phyloP scores from a whole-genome alignment of 2,888 invertebrate species.

The Exephanes ischioxanthus region DNA sequence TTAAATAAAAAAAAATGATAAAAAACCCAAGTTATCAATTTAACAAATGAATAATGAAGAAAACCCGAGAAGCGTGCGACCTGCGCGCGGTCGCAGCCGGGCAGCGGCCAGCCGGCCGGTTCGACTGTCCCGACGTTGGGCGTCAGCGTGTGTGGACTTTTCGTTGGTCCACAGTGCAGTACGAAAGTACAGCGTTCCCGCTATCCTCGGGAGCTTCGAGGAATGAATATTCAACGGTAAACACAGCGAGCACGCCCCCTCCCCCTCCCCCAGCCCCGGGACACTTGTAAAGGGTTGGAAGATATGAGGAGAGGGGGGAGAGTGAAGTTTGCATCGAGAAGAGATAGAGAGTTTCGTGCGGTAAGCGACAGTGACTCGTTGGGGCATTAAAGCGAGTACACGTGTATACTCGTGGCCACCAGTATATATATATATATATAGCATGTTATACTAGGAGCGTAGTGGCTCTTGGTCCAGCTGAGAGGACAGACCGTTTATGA shows the following conservation, averaged over 20 bases:
- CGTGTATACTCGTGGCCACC: constrained; percentile 13
- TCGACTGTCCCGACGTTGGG: constrained; percentile 58
- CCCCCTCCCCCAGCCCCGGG: constrained; percentile 33
- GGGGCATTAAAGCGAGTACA: constrained; percentile 56
- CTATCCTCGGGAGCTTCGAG: constrained; percentile 66
- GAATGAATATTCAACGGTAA: constrained; percentile 83
- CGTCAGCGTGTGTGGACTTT: constrained; percentile 77
- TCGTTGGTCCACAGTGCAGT: constrained; percentile 63
- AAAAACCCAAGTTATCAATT: not conserved
- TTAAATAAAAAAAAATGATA: not conserved
- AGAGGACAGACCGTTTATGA: constrained; percentile 80
- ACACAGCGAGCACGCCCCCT: constrained; percentile 69
- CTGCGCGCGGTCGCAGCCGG: not conserved
- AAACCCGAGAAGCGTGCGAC: not conserved
- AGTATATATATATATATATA: not conserved
- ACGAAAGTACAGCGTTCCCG: constrained; percentile 37
- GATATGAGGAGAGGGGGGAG: not conserved
- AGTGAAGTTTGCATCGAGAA: constrained; percentile 23
- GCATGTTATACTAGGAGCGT: constrained; percentile 15
- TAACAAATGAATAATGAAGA: constrained; percentile 19
- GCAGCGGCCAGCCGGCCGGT: not conserved
- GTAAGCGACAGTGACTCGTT: constrained; percentile 54
- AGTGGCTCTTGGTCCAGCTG: constrained; percentile 71
- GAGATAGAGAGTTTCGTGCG: constrained; percentile 41
- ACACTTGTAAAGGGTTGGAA: constrained; percentile 73